Evolutionary conservation across 1,140 invertebrate genomes (phyloP), one percentile per base, ranked within the genome.

Genomic region (Leptopilina clavipes): DNA sequence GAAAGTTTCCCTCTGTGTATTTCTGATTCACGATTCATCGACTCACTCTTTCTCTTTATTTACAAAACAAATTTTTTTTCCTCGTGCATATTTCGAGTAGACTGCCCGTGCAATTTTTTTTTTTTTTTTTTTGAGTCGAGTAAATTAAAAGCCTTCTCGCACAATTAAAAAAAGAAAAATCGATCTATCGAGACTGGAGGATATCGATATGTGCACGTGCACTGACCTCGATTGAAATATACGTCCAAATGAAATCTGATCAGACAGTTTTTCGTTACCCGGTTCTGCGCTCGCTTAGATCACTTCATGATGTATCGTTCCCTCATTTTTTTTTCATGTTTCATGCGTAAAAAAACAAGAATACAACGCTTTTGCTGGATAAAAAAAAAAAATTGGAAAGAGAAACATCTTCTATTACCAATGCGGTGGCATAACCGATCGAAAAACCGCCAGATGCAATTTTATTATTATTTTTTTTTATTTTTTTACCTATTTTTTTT

Each of bases 171-270:
- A 40, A 40, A 40, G 7, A 9, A 40, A 40, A 40, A 65, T 65
- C 56, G 56, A 37, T 65, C 56, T 37, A 65, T 65, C 56, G 56
- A 65, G 5, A 65, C 56, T 31, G 12, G 22, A 31, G 22, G 22
- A 65, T 65, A 82, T 85, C 76, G 75, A 76, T 81, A 82, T 40
- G 7, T 0, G 9, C 9, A 9, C 9, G 7, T 81, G 78, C 83
- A 78, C 79, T 86, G 82, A 85, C 85, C 84, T 73, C 78, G 78
- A 80, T 83, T 79, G 75, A 81, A 82, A 80, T 81, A 80, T 81
- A 80, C 82, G 78, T 83, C 77, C 78, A 86, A 31, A 84, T 84
- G 85, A 86, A 84, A 85, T 82, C 78, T 77, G 81, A 86, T 83
- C 84, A 74, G 73, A 77, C 74, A 74, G 78, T 82, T 84, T 82